Base-by-base conservation (phyloP, 2,113 vertebrate genomes). In the Oryzias javanicus region DNA sequence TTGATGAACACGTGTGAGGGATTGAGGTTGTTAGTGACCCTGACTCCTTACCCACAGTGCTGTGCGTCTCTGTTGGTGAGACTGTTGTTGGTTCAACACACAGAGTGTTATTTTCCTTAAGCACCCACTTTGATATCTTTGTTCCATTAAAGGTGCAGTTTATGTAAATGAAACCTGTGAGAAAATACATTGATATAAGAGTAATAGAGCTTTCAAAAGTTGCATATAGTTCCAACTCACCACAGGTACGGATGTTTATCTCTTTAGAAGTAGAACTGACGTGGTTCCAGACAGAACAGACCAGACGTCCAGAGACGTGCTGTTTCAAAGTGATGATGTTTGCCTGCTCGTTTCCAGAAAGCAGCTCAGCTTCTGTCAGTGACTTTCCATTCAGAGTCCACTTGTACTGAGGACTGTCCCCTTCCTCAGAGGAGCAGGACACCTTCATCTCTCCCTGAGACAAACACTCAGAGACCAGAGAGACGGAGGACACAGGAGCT, bases 341-440 rank as follows among this genome's bases (percentile, higher is more conserved):
- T 1, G 54, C 41, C 22, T 51, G 41, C 2, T 35, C 18, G 29
- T 51, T 54, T 67, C 64, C 70, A 55, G 27, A 20, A 46, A 49
- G 27, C 35, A 82, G 66, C 13, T 76, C 41, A 49, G 20, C 1
- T 10, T 63, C 48, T 29, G 42, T 60, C 72, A 74, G 66, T 35
- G 51, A n/a, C n/a, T 10, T n/a, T 74, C 72, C 63, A 53, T 58
- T 47, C 61, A 89, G 72, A 52, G 66, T 84, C 86, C 84, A 88
- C 41, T 16, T 80, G 74, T 78, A 83, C 55, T 67, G 57, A 66
- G 54, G 67, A 67, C 42, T 63, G 48, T 80, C 81, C 16, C 76
- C 87, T 59, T 57, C 70, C 1, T 66, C 42, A 50, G 64, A 64
- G 55, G 64, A 75, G 47, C 87, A 89, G 65, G 66, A 64, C 63